Percentiles rank a stretch among this genome's conserved stretches.
Conservation (phyloP, 2,113 vertebrate species). For the Stercorarius parasiticus region DNA sequence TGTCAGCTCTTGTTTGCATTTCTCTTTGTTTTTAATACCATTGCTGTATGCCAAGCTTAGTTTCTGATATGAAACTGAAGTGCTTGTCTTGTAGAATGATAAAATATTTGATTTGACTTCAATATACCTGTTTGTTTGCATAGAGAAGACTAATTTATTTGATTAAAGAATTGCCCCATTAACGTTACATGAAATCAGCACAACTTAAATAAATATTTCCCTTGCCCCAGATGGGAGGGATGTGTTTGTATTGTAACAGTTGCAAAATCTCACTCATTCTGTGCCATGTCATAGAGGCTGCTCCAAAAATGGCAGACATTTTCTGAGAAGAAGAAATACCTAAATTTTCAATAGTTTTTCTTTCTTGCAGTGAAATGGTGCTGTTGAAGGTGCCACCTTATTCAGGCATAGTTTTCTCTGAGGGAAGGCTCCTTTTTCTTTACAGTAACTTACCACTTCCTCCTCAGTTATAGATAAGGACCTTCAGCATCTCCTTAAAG, state of each 20-base stretch:
- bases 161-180: neutral
- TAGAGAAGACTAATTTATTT: neutral
- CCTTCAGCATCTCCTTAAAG: neutral
- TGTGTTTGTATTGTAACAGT: neutral
- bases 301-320: neutral
- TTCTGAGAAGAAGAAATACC: neutral
- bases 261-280: neutral
- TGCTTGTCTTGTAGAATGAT: neutral
- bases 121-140: neutral
- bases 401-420: neutral
- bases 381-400: neutral
- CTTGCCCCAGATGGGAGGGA: neutral
- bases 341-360: neutral
- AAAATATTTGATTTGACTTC: slow-evolving; percentile 14
- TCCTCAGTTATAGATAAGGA: neutral
- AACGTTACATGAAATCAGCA: neutral
- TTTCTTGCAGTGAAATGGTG: neutral
- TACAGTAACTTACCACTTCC: neutral
- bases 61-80: neutral
- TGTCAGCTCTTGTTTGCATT: neutral
- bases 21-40: neutral
- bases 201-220: neutral
- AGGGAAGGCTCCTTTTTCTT: neutral
- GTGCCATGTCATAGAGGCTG: neutral
- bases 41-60: neutral